phyloP scores from a whole-genome alignment of 2,113 vertebrate genomes.

The Brachirus orientalis region DNA sequence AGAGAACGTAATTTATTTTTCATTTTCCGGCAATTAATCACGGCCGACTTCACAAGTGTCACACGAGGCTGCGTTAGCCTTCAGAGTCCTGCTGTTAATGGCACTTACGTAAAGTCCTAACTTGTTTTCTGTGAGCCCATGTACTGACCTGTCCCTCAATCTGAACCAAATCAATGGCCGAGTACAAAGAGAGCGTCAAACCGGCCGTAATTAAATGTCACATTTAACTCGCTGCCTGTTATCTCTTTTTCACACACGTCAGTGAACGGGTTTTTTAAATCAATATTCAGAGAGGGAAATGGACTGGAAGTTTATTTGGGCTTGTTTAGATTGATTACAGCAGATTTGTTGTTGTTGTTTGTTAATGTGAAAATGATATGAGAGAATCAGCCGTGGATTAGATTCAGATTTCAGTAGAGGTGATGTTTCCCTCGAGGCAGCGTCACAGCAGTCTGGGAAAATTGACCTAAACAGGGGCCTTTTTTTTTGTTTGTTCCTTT shows the following conservation, averaged over 20 bases:
- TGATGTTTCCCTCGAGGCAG: slow-evolving; percentile 8
- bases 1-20: too few species aligned
- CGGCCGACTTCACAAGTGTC: not conserved
- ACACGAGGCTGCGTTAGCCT: not conserved
- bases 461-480: too few species aligned
- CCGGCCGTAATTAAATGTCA: slow-evolving; percentile 60
- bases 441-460: too few species aligned
- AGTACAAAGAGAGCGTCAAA: slow-evolving; percentile 17
- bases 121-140: slow-evolving; percentile 6
- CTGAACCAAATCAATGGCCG: slow-evolving; percentile 40
- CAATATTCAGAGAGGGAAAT: slow-evolving; percentile 38
- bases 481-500: too few species aligned
- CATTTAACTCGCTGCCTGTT: slow-evolving; percentile 33
- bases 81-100: slow-evolving; percentile 43
- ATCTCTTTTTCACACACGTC: slow-evolving; percentile 21
- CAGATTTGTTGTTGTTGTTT: slow-evolving; percentile 1
- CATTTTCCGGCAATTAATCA: too few species aligned
- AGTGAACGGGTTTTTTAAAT: slow-evolving; percentile 7
- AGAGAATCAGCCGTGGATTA: slow-evolving; percentile 39
- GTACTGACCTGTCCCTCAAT: not conserved
- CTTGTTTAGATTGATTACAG: slow-evolving; percentile 15
- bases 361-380: too few species aligned
- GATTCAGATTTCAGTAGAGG: slow-evolving; percentile 21
- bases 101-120: slow-evolving; percentile 33
- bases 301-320: slow-evolving; percentile 38